Evolutionary conservation across 1,140 invertebrate species (phyloP).

Genomic region (Drosophila ohnishii): DNA sequence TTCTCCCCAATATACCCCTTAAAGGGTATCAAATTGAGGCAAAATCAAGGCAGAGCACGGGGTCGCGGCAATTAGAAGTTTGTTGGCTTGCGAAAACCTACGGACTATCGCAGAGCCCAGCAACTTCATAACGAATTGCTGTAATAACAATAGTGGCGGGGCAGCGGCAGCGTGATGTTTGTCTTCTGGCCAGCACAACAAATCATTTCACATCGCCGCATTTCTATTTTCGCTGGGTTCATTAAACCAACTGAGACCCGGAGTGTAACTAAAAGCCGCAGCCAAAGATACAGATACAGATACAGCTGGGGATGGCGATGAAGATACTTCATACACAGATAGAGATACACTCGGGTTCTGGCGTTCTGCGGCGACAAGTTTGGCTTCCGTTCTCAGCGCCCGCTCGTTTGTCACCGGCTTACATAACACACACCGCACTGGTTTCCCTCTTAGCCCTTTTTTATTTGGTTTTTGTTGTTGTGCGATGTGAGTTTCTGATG

Average conservation of each 20-base stretch:
- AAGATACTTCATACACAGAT: slow-evolving; percentile 12
- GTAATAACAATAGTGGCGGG: slow-evolving; percentile 59
- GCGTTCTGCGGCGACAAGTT: slow-evolving; percentile 35
- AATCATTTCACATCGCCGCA: slow-evolving; percentile 72
- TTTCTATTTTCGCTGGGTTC: slow-evolving; percentile 59
- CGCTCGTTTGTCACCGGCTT: slow-evolving; percentile 63
- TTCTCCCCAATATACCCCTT: slow-evolving; percentile 2
- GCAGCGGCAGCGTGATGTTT: slow-evolving; percentile 51
- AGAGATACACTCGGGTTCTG: slow-evolving; percentile 41
- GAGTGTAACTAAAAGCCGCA: slow-evolving; percentile 64
- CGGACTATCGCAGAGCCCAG: slow-evolving; percentile 11
- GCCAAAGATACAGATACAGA: slow-evolving; percentile 23
- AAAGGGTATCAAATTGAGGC: slow-evolving; percentile 8
- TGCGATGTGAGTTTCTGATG: neutral
- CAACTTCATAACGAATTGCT: slow-evolving; percentile 65
- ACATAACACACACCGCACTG: slow-evolving; percentile 45
- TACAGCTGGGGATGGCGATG: slow-evolving; percentile 12
- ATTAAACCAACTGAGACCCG: slow-evolving; percentile 70
- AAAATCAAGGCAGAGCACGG: slow-evolving; percentile 23
- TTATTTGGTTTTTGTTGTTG: neutral
- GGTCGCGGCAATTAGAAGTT: slow-evolving; percentile 68
- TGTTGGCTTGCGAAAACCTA: slow-evolving; percentile 66
- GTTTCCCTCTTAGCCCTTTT: slow-evolving; percentile 3
- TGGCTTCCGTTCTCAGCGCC: slow-evolving; percentile 65
- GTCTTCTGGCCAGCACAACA: slow-evolving; percentile 59